Evolutionary conservation across 2,113 vertebrate genomes (phyloP).

Genomic region (Bombycilla garrulus): DNA sequence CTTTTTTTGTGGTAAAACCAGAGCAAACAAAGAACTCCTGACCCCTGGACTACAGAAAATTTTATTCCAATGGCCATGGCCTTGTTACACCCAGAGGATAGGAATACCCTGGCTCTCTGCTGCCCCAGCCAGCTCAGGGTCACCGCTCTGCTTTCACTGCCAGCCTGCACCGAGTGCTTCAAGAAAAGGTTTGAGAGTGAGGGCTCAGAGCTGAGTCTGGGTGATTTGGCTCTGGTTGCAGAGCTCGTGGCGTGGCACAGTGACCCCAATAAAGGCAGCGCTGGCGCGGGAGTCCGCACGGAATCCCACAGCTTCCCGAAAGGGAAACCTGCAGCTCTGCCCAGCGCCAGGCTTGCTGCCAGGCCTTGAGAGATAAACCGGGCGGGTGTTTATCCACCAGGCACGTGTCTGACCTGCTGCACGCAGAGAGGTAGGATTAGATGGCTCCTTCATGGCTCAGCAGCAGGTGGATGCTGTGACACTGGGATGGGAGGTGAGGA

Average conservation of each 20-base stretch:
- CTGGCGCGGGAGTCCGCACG: background rate
- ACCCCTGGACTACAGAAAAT: background rate
- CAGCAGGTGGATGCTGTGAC: background rate
- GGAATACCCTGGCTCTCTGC: background rate
- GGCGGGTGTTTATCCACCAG: background rate
- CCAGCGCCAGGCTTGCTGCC: background rate
- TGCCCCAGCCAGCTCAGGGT: background rate
- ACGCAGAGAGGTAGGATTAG: background rate
- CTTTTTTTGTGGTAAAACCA: background rate
- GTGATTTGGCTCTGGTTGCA: background rate
- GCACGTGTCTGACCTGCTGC: background rate
- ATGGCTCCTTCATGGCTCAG: background rate
- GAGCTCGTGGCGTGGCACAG: accelerated
- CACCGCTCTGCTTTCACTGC: background rate
- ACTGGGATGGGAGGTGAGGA: background rate
- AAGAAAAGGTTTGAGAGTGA: background rate
- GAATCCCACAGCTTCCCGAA: background rate
- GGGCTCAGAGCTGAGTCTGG: accelerated
- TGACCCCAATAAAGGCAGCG: accelerated
- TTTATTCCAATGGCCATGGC: background rate
- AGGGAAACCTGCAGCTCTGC: background rate
- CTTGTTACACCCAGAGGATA: background rate
- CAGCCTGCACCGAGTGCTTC: background rate
- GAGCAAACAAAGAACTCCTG: background rate
- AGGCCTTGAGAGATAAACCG: constrained; percentile 6